These are phyloP conservation scores for Subacronicta megacephala DNA, from an alignment of 2,888 invertebrate genomes.

Conservation along the genomic window DNA sequence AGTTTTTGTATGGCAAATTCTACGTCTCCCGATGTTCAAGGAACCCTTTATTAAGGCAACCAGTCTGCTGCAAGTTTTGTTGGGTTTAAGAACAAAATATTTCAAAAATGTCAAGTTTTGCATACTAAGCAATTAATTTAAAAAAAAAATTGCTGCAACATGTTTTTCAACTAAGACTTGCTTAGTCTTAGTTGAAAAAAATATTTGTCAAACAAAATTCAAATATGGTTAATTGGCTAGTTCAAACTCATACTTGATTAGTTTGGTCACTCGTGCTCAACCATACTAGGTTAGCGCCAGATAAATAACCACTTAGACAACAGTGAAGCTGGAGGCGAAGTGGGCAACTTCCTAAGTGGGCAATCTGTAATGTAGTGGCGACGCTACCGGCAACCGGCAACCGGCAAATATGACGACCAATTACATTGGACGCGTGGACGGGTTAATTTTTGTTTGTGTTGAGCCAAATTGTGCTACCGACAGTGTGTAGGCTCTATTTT, in stretches of 20 bases:
- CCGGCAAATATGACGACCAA: slow-evolving; percentile 60
- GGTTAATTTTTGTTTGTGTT: slow-evolving; percentile 58
- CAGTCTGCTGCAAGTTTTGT: too few relatives aligned
- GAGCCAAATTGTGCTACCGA: slow-evolving; percentile 52
- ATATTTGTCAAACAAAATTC: slow-evolving; percentile 10
- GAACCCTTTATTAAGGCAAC: not conserved
- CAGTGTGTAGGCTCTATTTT: slow-evolving; percentile 16
- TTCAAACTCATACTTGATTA: slow-evolving; percentile 24
- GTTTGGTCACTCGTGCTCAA: slow-evolving; percentile 23
- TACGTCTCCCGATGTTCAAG: not conserved
- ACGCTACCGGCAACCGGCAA: slow-evolving; percentile 57
- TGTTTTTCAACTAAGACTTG: too few relatives aligned
- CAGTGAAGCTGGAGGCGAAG: slow-evolving; percentile 51
- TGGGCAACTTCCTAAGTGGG: slow-evolving; percentile 61
- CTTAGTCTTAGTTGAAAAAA: too few relatives aligned
- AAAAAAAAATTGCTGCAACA: too few relatives aligned
- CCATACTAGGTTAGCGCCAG: slow-evolving; percentile 61
- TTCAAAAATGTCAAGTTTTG: too few relatives aligned
- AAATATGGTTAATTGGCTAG: slow-evolving; percentile 28
- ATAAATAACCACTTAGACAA: slow-evolving; percentile 63
- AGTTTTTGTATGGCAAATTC: not conserved
- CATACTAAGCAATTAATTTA: too few relatives aligned
- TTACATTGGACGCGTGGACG: slow-evolving; percentile 62
- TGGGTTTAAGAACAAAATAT: not conserved
- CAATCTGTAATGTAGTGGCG: slow-evolving; percentile 52